Percentiles rank a stretch among this genome's conserved stretches.
These are phyloP conservation scores for Burhinus bistriatus DNA, from an alignment of 2,113 vertebrate species.

Conservation along the genomic window DNA sequence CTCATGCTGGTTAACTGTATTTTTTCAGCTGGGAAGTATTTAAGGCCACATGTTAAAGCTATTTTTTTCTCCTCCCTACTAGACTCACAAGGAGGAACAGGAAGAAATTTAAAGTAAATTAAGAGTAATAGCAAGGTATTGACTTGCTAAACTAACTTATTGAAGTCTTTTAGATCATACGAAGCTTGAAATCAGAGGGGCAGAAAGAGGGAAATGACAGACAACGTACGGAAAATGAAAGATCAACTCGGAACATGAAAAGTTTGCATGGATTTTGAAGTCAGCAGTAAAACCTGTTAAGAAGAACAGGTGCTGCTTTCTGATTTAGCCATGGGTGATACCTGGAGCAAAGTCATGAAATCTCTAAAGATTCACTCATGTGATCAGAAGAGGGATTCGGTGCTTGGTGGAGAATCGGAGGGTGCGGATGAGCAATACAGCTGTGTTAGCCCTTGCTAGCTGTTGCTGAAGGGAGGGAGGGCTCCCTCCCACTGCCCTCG, in stretches of 20 bases:
- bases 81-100: slow-evolving; percentile 14
- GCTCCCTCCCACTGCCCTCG: not conserved
- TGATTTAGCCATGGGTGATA: not conserved
- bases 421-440: not conserved
- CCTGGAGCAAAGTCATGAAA: not conserved
- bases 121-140: not conserved
- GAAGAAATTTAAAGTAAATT: slow-evolving; percentile 42
- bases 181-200: not conserved
- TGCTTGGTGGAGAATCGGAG: not conserved
- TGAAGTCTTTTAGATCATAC: not conserved
- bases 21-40: slow-evolving; percentile 38
- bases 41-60: slow-evolving; percentile 20
- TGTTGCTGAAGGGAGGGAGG: not conserved
- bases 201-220: not conserved
- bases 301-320: not conserved
- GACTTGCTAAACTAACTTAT: not conserved
- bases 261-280: not conserved
- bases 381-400: not conserved
- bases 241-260: not conserved
- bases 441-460: not conserved
- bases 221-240: not conserved
- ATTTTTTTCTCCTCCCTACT: slow-evolving; percentile 14
- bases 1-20: slow-evolving; percentile 38
- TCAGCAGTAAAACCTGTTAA: not conserved
- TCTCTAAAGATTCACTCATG: not conserved